Evolutionary conservation across 2,888 invertebrate genomes (phyloP).

Genomic region (Eupithecia exiguata): DNA sequence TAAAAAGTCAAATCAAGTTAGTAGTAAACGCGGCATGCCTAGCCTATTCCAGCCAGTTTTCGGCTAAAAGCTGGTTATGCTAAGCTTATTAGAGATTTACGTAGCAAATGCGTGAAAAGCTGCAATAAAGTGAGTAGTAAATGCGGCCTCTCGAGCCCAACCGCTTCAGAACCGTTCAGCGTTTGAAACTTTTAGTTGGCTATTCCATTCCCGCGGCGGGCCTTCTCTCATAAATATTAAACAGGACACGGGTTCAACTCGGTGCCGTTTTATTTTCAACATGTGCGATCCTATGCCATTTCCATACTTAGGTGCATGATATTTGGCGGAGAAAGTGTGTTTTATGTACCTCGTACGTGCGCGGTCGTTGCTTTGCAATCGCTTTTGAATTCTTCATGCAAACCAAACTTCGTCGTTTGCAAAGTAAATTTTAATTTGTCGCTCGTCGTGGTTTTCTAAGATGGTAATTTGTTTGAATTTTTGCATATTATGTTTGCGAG

Average conservation of each 20-base stretch:
- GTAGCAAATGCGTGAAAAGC: conserved; percentile 52
- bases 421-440: conserved; percentile 3
- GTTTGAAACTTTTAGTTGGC: conserved; percentile 60
- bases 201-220: conserved; percentile 53
- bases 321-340: conserved; percentile 41
- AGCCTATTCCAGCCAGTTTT: not conserved
- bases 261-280: conserved; percentile 59
- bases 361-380: conserved; percentile 30
- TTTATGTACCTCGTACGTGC: conserved; percentile 27
- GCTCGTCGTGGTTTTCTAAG: not conserved
- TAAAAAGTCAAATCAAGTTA: not conserved
- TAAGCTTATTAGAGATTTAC: conserved; percentile 24
- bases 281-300: conserved; percentile 54
- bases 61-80: conserved; percentile 9
- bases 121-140: conserved; percentile 61
- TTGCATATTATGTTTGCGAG: not conserved
- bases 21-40: conserved; percentile 1
- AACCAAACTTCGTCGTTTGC: conserved; percentile 15
- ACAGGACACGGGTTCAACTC: conserved; percentile 57
- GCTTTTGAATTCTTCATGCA: conserved; percentile 23
- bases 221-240: conserved; percentile 65
- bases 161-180: conserved; percentile 58
- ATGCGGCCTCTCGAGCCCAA: conserved; percentile 46
- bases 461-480: not conserved
- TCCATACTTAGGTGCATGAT: conserved; percentile 49